phyloP scores from a whole-genome alignment of 2,113 vertebrate species.

The Bubalus kerabau region DNA sequence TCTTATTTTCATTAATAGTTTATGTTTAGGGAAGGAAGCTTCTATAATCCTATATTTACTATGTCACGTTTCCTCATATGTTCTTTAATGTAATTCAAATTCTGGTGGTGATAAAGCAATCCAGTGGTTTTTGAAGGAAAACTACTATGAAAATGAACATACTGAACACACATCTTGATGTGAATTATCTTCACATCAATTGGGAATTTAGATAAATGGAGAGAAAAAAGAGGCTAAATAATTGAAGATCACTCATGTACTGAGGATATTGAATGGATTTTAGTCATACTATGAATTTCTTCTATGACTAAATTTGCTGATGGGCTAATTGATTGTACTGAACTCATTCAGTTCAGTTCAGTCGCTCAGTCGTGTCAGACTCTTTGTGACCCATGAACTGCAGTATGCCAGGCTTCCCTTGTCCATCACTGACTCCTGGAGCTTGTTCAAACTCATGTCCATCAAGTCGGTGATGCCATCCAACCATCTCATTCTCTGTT shows the following conservation, averaged over 20 bases:
- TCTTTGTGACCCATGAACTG: not conserved
- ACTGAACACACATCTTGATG: not conserved
- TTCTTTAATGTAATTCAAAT: not conserved
- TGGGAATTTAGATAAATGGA: not conserved
- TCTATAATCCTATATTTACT: not conserved
- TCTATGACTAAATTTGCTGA: not conserved
- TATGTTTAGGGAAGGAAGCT: not conserved
- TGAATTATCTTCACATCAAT: not conserved
- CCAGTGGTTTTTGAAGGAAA: not conserved
- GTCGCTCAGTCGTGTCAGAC: fast-evolving
- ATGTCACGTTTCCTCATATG: not conserved
- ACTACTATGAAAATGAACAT: not conserved
- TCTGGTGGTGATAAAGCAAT: not conserved
- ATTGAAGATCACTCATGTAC: not conserved
- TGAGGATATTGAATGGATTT: not conserved
- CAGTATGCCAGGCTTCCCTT: not conserved
- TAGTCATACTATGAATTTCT: not conserved
- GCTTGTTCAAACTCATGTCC: not conserved
- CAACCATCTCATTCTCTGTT: not conserved
- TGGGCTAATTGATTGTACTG: not conserved
- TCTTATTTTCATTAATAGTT: not conserved
- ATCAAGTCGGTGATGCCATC: not conserved
- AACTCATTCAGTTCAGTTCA: not conserved
- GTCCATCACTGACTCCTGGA: not conserved
- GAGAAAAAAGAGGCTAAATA: not conserved